A percentile compares a stretch with the other conserved stretches of the same genome.
These are phyloP conservation scores for Lophochroa leadbeateri DNA, from an alignment of 2,113 vertebrate genomes.

Conservation along the genomic window DNA sequence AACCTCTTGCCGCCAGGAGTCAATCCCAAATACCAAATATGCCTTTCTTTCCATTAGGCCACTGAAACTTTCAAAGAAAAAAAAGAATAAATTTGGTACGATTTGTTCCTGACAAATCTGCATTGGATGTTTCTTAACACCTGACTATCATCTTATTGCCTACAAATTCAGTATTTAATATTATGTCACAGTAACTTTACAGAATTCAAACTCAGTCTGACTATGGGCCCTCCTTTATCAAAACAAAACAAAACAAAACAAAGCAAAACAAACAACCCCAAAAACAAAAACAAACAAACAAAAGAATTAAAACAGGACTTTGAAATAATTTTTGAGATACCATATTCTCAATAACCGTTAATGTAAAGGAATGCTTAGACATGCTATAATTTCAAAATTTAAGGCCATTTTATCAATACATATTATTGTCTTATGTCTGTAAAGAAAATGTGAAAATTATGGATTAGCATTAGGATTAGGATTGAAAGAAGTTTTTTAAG, in stretches of 20 bases:
- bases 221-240: not conserved
- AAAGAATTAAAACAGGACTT: not conserved
- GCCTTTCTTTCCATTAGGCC: not conserved
- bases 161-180: not conserved
- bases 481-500: not conserved
- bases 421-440: not conserved
- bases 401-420: not conserved
- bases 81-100: not conserved
- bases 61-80: not conserved
- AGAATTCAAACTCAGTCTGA: not conserved
- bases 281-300: not conserved
- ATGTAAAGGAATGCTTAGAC: not conserved
- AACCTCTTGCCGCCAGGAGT: not conserved
- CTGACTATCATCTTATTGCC: not conserved
- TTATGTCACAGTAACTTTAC: not conserved
- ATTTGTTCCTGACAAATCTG: not conserved
- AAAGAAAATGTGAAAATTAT: not conserved
- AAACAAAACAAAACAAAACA: too few relatives aligned
- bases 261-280: not conserved
- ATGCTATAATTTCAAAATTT: not conserved
- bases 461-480: not conserved
- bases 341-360: not conserved
- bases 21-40: not conserved
- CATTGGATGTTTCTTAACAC: not conserved
- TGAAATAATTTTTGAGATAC: not conserved